Conservation (phyloP, 2,113 vertebrate species). For the Acinonyx jubatus region DNA sequence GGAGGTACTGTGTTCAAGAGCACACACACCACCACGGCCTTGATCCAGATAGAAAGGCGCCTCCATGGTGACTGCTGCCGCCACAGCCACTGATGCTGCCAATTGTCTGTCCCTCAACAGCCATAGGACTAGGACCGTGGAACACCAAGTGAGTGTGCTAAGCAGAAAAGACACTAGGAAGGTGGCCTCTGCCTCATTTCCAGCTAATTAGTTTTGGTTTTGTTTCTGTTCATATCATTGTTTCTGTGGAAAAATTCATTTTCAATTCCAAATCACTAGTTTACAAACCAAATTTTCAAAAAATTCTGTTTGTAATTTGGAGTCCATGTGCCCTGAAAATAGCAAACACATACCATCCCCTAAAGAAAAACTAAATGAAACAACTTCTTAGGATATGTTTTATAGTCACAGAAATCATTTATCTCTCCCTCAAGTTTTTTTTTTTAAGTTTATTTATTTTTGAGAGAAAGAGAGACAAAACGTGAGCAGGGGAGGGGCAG, state of each 20-base stretch:
- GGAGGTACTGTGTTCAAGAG: not conserved
- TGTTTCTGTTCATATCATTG: constrained; percentile 27
- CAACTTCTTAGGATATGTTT: not conserved
- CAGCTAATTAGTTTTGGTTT: constrained; percentile 48
- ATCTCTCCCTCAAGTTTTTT: not conserved
- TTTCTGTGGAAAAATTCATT: constrained; percentile 35
- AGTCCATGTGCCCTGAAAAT: not conserved
- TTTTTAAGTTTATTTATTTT: not conserved
- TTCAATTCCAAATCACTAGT: constrained; percentile 20
- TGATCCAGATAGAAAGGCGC: not conserved
- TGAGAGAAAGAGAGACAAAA: too few species aligned
- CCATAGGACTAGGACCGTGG: not conserved
- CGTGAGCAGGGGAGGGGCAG: too few species aligned
- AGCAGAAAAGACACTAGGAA: constrained; percentile 15
- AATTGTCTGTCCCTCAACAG: not conserved
- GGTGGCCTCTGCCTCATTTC: constrained; percentile 1
- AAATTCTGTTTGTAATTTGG: constrained; percentile 23
- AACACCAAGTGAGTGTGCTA: not conserved
- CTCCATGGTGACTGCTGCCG: not conserved
- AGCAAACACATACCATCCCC: not conserved
- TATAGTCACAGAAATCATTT: not conserved
- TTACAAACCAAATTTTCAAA: constrained; percentile 21
- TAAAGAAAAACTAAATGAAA: constrained; percentile 30
- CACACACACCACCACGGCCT: not conserved
- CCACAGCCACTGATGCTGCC: not conserved